phyloP scores from a whole-genome alignment of 1,140 invertebrate genomes.

The Pomacea maculata region DNA sequence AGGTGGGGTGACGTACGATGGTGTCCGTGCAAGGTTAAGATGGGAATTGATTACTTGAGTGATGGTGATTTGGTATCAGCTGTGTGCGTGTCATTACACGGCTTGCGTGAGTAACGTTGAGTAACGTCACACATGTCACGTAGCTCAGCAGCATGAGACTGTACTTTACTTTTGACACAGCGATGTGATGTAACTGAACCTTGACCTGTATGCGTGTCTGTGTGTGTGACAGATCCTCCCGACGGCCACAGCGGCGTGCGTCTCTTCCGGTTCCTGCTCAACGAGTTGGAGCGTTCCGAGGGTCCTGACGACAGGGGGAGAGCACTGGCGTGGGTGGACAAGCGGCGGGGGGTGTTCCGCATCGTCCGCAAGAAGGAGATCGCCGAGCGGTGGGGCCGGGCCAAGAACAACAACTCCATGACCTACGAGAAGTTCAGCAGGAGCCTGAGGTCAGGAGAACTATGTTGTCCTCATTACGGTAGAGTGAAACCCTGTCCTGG shows the following conservation, averaged over 20 bases:
- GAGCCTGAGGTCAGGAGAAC: slow-evolving; percentile 1
- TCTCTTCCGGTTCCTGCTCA: slow-evolving; percentile 4
- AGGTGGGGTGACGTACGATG: too few species aligned
- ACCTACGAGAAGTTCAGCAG: slow-evolving; percentile 14
- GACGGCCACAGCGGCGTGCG: not conserved
- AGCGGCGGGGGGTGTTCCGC: slow-evolving; percentile 1
- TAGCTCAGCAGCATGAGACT: too few species aligned
- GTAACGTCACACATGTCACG: too few species aligned
- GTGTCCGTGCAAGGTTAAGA: too few species aligned
- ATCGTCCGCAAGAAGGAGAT: slow-evolving; percentile 4
- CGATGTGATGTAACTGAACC: too few species aligned
- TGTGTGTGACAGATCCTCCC: not conserved
- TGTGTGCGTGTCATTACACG: too few species aligned
- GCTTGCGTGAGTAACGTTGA: too few species aligned
- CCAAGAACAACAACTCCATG: slow-evolving; percentile 18
- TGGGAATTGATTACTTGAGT: too few species aligned
- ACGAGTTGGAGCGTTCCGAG: not conserved
- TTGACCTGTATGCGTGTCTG: not conserved
- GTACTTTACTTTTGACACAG: too few species aligned
- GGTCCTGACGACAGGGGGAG: not conserved
- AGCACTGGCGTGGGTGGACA: slow-evolving; percentile 3
- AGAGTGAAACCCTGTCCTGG: too few species aligned
- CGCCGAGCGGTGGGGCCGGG: slow-evolving; percentile 1
- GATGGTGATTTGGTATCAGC: too few species aligned
- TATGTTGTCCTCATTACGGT: too few species aligned